Percentiles rank a stretch among this genome's conserved stretches.
Evolutionary conservation across 1,140 invertebrate species (phyloP).

Genomic region (Brachionus asplanchnoidis): DNA sequence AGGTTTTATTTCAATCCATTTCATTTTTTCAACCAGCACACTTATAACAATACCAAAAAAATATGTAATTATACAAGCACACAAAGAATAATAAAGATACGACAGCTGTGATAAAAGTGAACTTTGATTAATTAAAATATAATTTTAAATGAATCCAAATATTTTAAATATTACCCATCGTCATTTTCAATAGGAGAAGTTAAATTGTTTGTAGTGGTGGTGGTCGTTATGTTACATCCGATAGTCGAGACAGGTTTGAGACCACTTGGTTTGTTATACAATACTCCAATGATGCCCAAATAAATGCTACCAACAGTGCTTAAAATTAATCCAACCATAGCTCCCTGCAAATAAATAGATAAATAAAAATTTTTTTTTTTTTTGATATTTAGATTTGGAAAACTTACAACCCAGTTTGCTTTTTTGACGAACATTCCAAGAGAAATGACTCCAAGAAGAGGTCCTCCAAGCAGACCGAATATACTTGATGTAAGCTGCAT

Average conservation of each 20-base stretch:
- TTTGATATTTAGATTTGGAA: not conserved
- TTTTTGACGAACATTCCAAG: conserved; percentile 77
- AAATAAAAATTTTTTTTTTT: not conserved
- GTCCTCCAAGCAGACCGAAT: conserved; percentile 52
- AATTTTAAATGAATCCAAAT: not conserved
- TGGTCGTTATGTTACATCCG: not conserved
- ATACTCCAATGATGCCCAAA: not conserved
- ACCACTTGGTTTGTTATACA: conserved; percentile 1
- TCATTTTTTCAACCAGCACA: conserved; percentile 4
- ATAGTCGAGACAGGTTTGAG: not conserved
- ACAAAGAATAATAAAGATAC: conserved; percentile 29
- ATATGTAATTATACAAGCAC: conserved; percentile 3
- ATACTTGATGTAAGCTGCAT: conserved; percentile 50
- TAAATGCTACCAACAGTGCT: not conserved
- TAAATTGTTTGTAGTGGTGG: not conserved
- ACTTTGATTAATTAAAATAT: not conserved
- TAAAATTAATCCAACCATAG: not conserved
- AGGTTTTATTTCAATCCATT: not conserved
- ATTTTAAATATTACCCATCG: not conserved
- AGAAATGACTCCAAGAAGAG: conserved; percentile 66
- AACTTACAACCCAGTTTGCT: conserved; percentile 71
- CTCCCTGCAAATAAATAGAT: not conserved
- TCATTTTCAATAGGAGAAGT: not conserved
- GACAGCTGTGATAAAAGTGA: not conserved
- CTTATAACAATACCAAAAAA: conserved; percentile 6